A percentile compares a stretch with the other conserved stretches of the same genome.
Evolutionary conservation across 2,888 invertebrate genomes (phyloP).

Genomic region (Heliconius ethilla): DNA sequence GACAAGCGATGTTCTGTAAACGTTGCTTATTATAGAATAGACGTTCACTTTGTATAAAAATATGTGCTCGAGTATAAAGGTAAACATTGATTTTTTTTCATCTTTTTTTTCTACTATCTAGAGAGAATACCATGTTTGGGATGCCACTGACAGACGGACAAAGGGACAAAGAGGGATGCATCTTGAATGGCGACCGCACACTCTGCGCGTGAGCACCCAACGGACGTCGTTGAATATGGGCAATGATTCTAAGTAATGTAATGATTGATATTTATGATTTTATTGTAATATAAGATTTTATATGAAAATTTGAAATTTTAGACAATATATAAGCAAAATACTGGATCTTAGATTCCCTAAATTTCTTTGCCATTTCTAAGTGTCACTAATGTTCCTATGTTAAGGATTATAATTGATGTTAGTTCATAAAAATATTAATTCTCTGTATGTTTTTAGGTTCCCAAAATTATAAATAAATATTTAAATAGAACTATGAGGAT

Average conservation of each 20-base stretch:
- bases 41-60: constrained; percentile 79
- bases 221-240: constrained; percentile 42
- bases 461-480: too few species aligned
- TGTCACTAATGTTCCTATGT: too few species aligned
- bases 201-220: constrained; percentile 62
- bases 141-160: constrained; percentile 73
- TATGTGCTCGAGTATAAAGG: constrained; percentile 79
- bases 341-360: neutral
- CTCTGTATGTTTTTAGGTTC: too few species aligned
- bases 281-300: neutral
- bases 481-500: too few species aligned
- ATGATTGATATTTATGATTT: constrained; percentile 14
- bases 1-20: constrained; percentile 81
- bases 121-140: constrained; percentile 79
- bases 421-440: too few species aligned
- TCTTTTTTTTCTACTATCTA: constrained; percentile 58
- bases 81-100: constrained; percentile 73
- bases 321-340: neutral
- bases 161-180: constrained; percentile 72
- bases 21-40: constrained; percentile 77
- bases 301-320: neutral
- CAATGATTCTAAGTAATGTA: neutral
- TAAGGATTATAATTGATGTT: too few species aligned
- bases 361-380: neutral
- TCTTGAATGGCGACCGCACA: constrained; percentile 79